Conservation (phyloP, 2,888 invertebrate species). For the Hyalella azteca region DNA sequence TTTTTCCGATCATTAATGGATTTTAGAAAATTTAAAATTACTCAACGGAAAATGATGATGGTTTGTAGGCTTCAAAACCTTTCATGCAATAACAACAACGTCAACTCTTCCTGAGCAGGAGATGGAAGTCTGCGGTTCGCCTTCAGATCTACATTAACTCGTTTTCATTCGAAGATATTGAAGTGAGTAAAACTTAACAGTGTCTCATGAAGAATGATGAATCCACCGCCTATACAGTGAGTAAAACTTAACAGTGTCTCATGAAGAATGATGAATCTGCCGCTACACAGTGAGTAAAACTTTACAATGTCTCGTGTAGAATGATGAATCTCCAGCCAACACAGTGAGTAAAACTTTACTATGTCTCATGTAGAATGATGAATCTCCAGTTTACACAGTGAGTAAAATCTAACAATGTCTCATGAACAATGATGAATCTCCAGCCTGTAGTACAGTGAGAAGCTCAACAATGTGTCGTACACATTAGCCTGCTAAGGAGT, state of each 20-base stretch:
- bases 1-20: too few species aligned
- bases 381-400: slow-evolving; percentile 46
- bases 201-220: not conserved
- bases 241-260: too few species aligned
- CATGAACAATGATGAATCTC: not conserved
- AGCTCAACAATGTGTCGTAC: too few species aligned
- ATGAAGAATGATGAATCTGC: not conserved
- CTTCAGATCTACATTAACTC: slow-evolving; percentile 46
- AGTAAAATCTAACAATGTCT: not conserved
- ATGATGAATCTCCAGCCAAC: slow-evolving; percentile 22
- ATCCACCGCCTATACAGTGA: too few species aligned
- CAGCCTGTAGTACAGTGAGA: too few species aligned
- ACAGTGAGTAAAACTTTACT: slow-evolving; percentile 42
- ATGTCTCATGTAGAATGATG: slow-evolving; percentile 38
- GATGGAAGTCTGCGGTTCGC: slow-evolving; percentile 17
- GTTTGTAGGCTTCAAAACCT: not conserved
- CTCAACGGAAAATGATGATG: not conserved
- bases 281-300: too few species aligned
- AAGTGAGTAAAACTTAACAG: slow-evolving; percentile 26
- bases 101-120: not conserved
- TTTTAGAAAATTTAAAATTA: too few species aligned
- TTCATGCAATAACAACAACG: not conserved
- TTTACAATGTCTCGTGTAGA: too few species aligned
- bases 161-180: slow-evolving; percentile 38
- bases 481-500: too few species aligned